Percentiles rank a stretch among this genome's conserved stretches.
Conservation (phyloP, 1,140 invertebrate species). For the Dendrolimus punctatus region DNA sequence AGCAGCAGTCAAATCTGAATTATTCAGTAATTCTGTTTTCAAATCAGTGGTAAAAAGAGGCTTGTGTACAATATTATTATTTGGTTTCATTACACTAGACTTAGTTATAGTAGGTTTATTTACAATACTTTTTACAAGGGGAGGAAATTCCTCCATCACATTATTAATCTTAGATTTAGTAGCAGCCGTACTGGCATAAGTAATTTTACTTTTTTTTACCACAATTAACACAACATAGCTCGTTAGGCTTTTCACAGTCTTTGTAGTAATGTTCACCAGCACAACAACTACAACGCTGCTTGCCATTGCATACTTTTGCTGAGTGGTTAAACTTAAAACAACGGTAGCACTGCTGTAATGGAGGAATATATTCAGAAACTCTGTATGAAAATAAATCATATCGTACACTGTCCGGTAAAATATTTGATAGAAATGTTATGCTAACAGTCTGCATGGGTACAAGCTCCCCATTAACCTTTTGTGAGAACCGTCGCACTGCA, state of each 20-base stretch:
- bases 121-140: background rate
- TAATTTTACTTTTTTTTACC: slow-evolving; percentile 1
- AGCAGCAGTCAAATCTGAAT: background rate
- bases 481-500: slow-evolving; percentile 10
- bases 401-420: slow-evolving; percentile 5
- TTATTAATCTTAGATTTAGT: background rate
- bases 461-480: slow-evolving; percentile 8
- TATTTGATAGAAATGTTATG: slow-evolving; percentile 13
- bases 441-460: slow-evolving; percentile 13
- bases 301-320: slow-evolving; percentile 15
- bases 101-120: background rate
- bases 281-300: slow-evolving; percentile 14
- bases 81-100: background rate
- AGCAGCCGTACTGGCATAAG: slow-evolving; percentile 1
- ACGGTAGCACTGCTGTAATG: slow-evolving; percentile 10
- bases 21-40: background rate
- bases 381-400: slow-evolving; percentile 14
- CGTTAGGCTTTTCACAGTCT: slow-evolving; percentile 9
- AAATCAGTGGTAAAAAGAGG: background rate
- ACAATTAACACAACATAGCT: slow-evolving; percentile 12
- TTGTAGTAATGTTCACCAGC: slow-evolving; percentile 14
- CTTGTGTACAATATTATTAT: background rate
- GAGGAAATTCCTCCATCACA: slow-evolving; percentile 1
- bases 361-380: slow-evolving; percentile 15
- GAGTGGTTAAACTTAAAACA: slow-evolving; percentile 20